phyloP scores from a whole-genome alignment of 2,113 vertebrate genomes.

The Ondatra zibethicus region DNA sequence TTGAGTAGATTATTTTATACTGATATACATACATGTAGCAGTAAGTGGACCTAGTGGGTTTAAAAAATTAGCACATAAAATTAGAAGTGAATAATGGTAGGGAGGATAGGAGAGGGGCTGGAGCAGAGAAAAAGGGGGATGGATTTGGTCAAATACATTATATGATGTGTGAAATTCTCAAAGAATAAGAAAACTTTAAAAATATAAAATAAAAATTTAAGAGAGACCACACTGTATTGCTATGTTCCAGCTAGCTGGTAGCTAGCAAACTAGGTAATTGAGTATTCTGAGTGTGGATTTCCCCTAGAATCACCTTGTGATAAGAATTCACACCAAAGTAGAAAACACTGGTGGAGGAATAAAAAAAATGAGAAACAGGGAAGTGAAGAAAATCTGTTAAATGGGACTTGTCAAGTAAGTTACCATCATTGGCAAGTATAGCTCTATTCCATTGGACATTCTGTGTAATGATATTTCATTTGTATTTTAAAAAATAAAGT shows the following conservation, averaged over 20 bases:
- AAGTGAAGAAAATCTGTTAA: background rate
- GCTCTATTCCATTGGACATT: background rate
- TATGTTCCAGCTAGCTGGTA: background rate
- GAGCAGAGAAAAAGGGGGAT: background rate
- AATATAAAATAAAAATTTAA: background rate
- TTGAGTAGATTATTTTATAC: background rate
- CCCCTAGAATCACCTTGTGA: background rate
- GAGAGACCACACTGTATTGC: background rate
- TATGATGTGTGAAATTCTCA: background rate
- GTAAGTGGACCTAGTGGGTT: no score
- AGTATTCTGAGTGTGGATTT: background rate
- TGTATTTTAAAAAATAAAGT: no score
- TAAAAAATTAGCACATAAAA: background rate
- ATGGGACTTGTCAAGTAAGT: background rate
- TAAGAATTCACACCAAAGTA: constrained; percentile 7
- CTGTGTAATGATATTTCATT: no score
- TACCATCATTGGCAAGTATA: background rate
- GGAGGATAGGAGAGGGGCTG: background rate
- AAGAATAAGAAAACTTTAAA: background rate
- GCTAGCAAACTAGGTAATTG: no score
- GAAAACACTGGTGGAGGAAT: background rate
- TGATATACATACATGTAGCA: background rate
- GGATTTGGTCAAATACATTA: no score
- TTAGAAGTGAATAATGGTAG: background rate
- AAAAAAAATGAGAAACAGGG: background rate